Evolutionary conservation across 2,888 invertebrate genomes (phyloP).

Genomic region (Aphidoletes aphidimyza): DNA sequence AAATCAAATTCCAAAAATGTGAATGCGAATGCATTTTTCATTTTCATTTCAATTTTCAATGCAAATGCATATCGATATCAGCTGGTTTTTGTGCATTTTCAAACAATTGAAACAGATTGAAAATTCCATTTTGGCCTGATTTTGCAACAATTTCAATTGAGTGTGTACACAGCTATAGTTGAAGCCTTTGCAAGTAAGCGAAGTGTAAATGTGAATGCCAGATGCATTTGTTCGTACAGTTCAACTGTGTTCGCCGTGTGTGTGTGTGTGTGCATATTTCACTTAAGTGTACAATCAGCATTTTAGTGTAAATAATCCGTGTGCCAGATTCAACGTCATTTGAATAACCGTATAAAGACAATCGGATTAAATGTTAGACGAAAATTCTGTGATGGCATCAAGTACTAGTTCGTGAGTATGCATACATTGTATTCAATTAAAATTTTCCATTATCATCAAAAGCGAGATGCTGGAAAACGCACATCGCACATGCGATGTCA

Average conservation of each 20-base stretch:
- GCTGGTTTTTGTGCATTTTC: not conserved
- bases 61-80: not conserved
- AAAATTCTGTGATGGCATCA: not conserved
- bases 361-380: too few species aligned
- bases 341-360: too few species aligned
- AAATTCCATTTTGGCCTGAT: not conserved
- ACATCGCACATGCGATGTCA: not conserved
- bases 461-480: not conserved
- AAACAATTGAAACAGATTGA: not conserved
- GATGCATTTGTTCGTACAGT: not conserved
- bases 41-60: not conserved
- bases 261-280: not conserved
- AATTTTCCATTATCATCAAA: too few species aligned
- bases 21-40: not conserved
- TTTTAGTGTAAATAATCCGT: not conserved
- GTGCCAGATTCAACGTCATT: constrained; percentile 3
- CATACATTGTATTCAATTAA: constrained; percentile 17
- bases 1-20: constrained; percentile 39
- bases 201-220: not conserved
- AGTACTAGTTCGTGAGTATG: too few species aligned
- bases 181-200: not conserved
- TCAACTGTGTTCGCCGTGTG: too few species aligned
- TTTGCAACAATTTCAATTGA: not conserved
- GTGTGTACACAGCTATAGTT: not conserved
- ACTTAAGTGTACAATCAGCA: not conserved